Percentiles rank a stretch among this genome's conserved stretches.
Conservation (phyloP, 2,113 vertebrate genomes). For the Capra hircus region DNA sequence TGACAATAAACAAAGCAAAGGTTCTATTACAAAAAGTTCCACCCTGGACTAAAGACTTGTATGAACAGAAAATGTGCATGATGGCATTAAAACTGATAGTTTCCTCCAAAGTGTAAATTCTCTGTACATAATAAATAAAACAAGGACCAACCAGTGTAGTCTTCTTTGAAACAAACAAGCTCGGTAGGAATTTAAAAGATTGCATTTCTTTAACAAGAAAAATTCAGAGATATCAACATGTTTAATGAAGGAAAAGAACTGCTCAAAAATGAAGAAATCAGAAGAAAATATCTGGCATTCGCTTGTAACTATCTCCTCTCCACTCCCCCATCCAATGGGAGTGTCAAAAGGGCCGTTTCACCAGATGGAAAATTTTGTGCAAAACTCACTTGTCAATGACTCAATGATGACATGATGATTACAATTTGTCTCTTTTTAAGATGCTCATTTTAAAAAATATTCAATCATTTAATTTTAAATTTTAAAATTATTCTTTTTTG, state of each 20-base stretch:
- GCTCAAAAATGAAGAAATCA: background rate
- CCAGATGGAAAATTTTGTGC: background rate
- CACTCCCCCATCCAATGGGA: fast-evolving
- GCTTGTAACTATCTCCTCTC: background rate
- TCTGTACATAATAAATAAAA: background rate
- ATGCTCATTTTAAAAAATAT: background rate
- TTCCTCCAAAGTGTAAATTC: background rate
- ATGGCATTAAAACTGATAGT: background rate
- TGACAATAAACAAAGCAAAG: background rate
- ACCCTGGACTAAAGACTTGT: background rate
- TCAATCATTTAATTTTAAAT: background rate
- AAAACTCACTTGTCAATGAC: background rate
- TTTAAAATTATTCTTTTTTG: background rate
- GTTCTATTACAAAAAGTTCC: background rate
- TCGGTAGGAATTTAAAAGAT: background rate
- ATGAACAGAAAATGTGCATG: background rate
- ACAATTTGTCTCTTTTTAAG: background rate
- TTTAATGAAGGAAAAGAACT: background rate
- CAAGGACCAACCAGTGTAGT: background rate
- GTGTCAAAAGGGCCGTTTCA: background rate
- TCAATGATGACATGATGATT: background rate
- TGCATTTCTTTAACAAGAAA: background rate
- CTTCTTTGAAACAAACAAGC: background rate
- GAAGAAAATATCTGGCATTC: background rate
- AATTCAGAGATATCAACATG: background rate